These are phyloP conservation scores for Misgurnus mizolepis DNA, from an alignment of 2,113 vertebrate species.

Conservation along the genomic window DNA sequence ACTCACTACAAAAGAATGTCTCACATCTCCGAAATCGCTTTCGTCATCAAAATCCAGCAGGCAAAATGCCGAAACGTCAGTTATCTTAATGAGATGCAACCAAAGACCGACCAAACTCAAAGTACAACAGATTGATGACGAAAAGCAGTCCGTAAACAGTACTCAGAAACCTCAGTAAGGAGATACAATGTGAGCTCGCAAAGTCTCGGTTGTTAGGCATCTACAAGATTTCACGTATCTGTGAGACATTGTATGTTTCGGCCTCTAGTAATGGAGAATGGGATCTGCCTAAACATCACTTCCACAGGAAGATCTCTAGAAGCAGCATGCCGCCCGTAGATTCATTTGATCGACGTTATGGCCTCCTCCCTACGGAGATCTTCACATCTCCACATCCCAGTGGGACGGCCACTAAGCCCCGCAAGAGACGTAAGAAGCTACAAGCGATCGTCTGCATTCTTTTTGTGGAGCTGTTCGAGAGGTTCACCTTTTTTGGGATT, in stretches of 20 bases:
- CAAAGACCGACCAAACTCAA: slow-evolving; percentile 35
- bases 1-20: slow-evolving; percentile 60
- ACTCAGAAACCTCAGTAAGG: slow-evolving; percentile 32
- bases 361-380: slow-evolving; percentile 29
- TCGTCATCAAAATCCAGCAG: slow-evolving; percentile 29
- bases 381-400: slow-evolving; percentile 41
- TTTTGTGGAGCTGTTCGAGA: slow-evolving; percentile 87
- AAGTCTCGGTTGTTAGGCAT: slow-evolving; percentile 46
- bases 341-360: slow-evolving; percentile 46
- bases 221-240: slow-evolving; percentile 54
- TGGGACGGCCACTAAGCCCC: slow-evolving; percentile 30
- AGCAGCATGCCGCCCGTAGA: slow-evolving; percentile 64
- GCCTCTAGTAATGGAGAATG: slow-evolving; percentile 39
- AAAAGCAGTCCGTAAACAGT: slow-evolving; percentile 33
- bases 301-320: slow-evolving; percentile 32
- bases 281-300: slow-evolving; percentile 7
- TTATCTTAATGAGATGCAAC: slow-evolving; percentile 22
- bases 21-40: slow-evolving; percentile 51
- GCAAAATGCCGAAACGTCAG: slow-evolving; percentile 35
- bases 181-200: slow-evolving; percentile 39
- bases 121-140: slow-evolving; percentile 45
- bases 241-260: slow-evolving; percentile 62
- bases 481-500: slow-evolving; percentile 88
- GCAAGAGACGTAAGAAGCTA: slow-evolving; percentile 69
- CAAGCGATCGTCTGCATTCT: slow-evolving; percentile 82